Evolutionary conservation across 1,140 invertebrate species (phyloP).

Genomic region (Bombus waltoni): DNA sequence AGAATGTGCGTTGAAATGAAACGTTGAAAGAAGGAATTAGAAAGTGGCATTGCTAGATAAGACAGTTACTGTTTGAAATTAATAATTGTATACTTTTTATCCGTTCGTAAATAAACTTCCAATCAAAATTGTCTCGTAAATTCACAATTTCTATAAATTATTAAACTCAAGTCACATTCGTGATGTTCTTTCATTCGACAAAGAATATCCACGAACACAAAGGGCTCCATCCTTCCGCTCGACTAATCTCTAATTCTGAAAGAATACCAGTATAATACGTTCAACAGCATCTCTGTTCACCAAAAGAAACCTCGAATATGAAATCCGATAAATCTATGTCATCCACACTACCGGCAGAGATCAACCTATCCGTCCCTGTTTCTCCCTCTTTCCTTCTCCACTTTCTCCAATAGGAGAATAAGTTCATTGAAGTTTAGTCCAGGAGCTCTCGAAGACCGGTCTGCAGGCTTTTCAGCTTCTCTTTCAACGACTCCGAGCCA

Average conservation of each 20-base stretch:
- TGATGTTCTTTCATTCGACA: not conserved
- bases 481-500: conserved; percentile 61
- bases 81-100: not conserved
- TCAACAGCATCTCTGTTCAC: not conserved
- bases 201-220: not conserved
- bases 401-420: conserved; percentile 10
- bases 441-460: conserved; percentile 62
- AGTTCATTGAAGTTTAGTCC: conserved; percentile 74
- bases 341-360: conserved; percentile 70
- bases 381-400: conserved; percentile 34
- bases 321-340: conserved; percentile 76
- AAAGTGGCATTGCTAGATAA: not conserved
- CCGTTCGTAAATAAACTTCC: not conserved
- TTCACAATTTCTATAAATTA: not conserved
- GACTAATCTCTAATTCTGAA: conserved; percentile 30
- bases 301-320: not conserved
- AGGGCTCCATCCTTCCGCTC: conserved; percentile 8
- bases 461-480: conserved; percentile 43
- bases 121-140: not conserved
- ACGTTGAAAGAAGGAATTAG: not conserved
- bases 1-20: not conserved
- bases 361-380: conserved; percentile 62
- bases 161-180: not conserved
- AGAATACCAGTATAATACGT: conserved; percentile 26
- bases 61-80: too few species aligned